Conservation (phyloP, 2,113 vertebrate species). For the Tapirus terrestris region DNA sequence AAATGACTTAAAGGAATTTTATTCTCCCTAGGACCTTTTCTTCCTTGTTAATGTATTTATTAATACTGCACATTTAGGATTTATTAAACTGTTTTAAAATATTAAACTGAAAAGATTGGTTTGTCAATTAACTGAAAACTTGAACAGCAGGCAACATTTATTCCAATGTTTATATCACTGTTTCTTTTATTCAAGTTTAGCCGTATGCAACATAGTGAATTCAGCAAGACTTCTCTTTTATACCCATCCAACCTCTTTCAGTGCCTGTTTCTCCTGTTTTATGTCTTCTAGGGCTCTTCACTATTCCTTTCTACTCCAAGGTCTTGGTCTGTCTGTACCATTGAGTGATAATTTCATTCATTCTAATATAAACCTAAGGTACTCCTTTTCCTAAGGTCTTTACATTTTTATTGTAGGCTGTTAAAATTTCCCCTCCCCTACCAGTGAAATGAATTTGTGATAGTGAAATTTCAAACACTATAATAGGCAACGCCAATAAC, state of each 20-base stretch:
- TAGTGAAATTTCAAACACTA: not conserved
- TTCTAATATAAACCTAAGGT: not conserved
- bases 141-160: constrained; percentile 39
- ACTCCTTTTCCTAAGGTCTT: not conserved
- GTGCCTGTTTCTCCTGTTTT: not conserved
- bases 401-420: not conserved
- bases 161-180: constrained; percentile 44
- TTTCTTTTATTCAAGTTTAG: constrained; percentile 34
- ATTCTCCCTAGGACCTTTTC: constrained; percentile 45
- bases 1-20: constrained; percentile 71
- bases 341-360: not conserved
- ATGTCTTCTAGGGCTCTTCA: not conserved
- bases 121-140: constrained; percentile 63
- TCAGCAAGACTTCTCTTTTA: not conserved
- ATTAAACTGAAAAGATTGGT: constrained; percentile 39
- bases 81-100: constrained; percentile 71
- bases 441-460: not conserved
- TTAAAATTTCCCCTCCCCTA: not conserved
- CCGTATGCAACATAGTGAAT: not conserved
- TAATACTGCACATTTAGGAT: constrained; percentile 21
- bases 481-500: not conserved
- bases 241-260: not conserved
- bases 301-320: not conserved
- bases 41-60: constrained; percentile 56
- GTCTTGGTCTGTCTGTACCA: not conserved